phyloP scores from a whole-genome alignment of 2,888 invertebrate genomes.

The Rhorus exstirpatorius region DNA sequence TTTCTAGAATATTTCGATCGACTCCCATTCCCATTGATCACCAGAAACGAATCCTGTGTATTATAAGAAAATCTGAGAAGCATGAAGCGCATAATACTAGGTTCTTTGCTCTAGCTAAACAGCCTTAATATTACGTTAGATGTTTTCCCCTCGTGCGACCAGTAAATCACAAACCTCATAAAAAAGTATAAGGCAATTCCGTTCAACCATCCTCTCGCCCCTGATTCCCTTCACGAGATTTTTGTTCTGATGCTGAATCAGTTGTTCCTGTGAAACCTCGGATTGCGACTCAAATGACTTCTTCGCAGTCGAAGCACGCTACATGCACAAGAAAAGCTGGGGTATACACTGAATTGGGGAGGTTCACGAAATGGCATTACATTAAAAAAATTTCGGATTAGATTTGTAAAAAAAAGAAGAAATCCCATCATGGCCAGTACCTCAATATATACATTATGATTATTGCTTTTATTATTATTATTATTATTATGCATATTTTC shows the following conservation, averaged over 20 bases:
- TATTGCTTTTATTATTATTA: no score
- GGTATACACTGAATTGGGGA: not conserved
- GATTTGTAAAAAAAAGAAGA: not conserved
- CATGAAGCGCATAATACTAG: not conserved
- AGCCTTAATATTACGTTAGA: slow-evolving; percentile 31
- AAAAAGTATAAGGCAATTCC: slow-evolving; percentile 45
- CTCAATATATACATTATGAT: no score
- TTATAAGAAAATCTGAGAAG: not conserved
- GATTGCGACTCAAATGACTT: not conserved
- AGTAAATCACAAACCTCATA: slow-evolving; percentile 23
- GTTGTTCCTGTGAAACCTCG: not conserved
- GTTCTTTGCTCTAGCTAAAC: not conserved
- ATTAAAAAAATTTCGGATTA: not conserved
- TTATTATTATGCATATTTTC: no score
- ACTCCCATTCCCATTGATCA: not conserved
- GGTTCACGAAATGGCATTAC: not conserved
- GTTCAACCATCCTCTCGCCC: slow-evolving; percentile 2
- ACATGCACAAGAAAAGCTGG: not conserved
- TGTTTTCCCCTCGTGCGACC: not conserved
- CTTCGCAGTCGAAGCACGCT: not conserved
- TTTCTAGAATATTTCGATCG: not conserved
- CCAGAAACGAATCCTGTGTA: no score
- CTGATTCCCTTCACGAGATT: not conserved
- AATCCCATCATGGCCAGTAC: no score
- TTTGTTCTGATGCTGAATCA: not conserved